phyloP scores from a whole-genome alignment of 2,113 vertebrate species.

The Protobothrops flavoviridis region DNA sequence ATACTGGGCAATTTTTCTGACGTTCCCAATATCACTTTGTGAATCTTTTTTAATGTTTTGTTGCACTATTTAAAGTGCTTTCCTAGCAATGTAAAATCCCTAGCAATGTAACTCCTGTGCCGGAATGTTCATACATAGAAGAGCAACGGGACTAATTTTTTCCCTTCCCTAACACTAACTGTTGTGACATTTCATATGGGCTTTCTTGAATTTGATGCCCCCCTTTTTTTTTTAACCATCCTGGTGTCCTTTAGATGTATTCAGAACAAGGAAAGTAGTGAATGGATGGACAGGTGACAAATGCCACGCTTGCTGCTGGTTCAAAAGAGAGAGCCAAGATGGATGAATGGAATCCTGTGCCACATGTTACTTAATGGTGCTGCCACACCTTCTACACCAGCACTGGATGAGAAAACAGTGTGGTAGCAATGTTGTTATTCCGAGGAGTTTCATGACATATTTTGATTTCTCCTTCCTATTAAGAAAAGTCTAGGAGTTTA shows the following conservation, averaged over 20 bases:
- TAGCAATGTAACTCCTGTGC: background rate
- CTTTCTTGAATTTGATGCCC: background rate
- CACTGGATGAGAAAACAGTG: background rate
- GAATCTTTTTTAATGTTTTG: background rate
- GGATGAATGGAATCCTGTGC: background rate
- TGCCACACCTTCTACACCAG: background rate
- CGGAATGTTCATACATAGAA: background rate
- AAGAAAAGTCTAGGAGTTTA: background rate
- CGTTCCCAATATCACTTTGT: background rate
- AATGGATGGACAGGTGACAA: background rate
- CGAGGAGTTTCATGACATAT: background rate
- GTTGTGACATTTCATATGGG: background rate
- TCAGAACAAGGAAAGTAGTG: background rate
- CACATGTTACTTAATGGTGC: background rate
- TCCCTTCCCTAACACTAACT: background rate
- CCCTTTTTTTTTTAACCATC: background rate
- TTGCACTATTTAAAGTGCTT: background rate
- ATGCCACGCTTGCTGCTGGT: background rate
- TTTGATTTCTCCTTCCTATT: background rate
- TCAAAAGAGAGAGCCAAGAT: background rate
- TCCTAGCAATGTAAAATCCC: background rate
- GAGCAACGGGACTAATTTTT: background rate
- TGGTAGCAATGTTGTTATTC: background rate
- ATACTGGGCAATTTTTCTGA: background rate
- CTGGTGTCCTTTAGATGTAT: background rate